Evolutionary conservation across 2,888 invertebrate genomes (phyloP).

Genomic region (Phortica okadai): DNA sequence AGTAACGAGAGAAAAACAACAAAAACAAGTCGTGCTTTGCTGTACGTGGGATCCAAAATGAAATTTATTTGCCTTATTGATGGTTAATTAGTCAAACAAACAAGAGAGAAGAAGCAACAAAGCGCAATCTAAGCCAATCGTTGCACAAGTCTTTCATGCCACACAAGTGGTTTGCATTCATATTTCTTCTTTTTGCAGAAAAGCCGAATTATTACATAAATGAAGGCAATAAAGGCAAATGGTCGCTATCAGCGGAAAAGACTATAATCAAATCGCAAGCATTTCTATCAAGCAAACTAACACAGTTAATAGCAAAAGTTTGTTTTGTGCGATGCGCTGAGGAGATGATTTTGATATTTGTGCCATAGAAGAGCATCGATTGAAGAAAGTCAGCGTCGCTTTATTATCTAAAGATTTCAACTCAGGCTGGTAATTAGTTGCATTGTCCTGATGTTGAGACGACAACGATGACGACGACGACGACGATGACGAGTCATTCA

Average conservation of each 20-base stretch:
- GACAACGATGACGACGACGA: background rate
- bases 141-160: background rate
- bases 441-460: conserved; percentile 4
- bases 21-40: background rate
- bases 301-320: too few species aligned
- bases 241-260: background rate
- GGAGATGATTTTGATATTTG: too few species aligned
- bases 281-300: background rate
- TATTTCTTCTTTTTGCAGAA: background rate
- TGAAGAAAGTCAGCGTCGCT: background rate
- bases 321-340: too few species aligned
- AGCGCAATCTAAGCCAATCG: background rate
- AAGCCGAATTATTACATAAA: background rate
- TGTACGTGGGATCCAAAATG: background rate
- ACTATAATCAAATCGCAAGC: background rate
- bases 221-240: background rate
- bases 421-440: background rate
- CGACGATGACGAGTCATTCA: background rate
- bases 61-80: background rate
- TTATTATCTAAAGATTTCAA: background rate
- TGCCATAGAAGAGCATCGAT: too few species aligned
- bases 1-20: background rate
- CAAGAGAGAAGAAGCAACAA: background rate
- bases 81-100: background rate
- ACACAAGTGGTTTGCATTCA: background rate